Percentiles rank a stretch among this genome's conserved stretches.
phyloP scores from a whole-genome alignment of 2,888 invertebrate species.

The Caenorhabditis sp. region DNA sequence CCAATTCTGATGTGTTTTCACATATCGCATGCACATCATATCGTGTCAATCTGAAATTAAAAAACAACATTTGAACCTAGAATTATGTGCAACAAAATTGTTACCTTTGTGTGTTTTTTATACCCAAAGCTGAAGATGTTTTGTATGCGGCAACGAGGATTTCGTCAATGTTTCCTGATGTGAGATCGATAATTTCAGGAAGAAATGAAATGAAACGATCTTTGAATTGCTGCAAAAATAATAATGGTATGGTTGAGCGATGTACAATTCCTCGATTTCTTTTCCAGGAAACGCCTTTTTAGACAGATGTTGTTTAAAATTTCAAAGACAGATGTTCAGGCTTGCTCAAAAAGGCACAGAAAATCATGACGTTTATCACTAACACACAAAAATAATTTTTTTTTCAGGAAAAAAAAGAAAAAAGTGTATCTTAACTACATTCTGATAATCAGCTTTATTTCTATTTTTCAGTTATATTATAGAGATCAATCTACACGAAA shows the following conservation, averaged over 20 bases:
- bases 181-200: constrained; percentile 59
- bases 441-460: background rate
- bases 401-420: background rate
- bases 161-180: constrained; percentile 53
- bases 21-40: constrained; percentile 56
- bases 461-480: background rate
- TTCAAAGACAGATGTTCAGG: too few relatives aligned
- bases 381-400: background rate
- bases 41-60: constrained; percentile 47
- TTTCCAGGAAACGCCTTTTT: background rate
- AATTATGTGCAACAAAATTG: constrained; percentile 11
- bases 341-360: too few relatives aligned
- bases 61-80: constrained; percentile 13
- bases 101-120: constrained; percentile 42
- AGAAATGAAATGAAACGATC: constrained; percentile 56
- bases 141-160: constrained; percentile 42
- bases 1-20: constrained; percentile 54
- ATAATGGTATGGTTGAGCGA: too few relatives aligned
- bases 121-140: constrained; percentile 40
- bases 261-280: too few relatives aligned
- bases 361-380: too few relatives aligned
- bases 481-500: background rate
- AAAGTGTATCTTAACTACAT: background rate
- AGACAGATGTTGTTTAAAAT: too few relatives aligned
- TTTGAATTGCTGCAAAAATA: constrained; percentile 55